Base-by-base conservation (phyloP, 2,797 vertebrate genomes). In the Sebastes kiyomatsui region DNA sequence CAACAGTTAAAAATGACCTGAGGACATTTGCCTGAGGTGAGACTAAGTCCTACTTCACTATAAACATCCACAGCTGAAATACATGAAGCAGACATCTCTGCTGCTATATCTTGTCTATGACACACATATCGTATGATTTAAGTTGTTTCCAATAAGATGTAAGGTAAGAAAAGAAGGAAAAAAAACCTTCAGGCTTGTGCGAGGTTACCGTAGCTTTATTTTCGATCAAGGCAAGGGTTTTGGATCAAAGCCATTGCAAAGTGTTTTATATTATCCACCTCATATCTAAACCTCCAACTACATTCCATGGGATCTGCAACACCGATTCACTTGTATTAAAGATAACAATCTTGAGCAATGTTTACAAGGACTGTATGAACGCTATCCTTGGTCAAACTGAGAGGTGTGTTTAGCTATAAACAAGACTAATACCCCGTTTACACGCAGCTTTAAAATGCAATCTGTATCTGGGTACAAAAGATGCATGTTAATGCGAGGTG, bases 1-100 rank as follows among this genome's bases (percentile, higher is more conserved):
- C 54, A 72, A n/a, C 14, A 35, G 46, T 69, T 70, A 72, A 72
- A 22, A 76, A 67, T 77, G 22, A 66, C 69, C n/a, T 12, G n/a
- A 69, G 32, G 59, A 74, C 32, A 60, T 69, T 77, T 33, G 52
- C 38, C 64, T 76, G 13, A 33, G 60, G 58, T 54, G 52, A 74
- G 54, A 60, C 14, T n/a, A 32, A 65, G 18, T 25, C 8, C 33
- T 25, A 46, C 10, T 54, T 67, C 3, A 32, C 22, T 25, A 49
- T 56, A 72, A 71, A 28, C 67, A 55, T 20, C 18, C 14, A 6
- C 46, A 18, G 32, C 27, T 20, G 18, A 64, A 62, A 27, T 20
- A 16, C 30, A 54, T 13, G n/a, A 32, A 69, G 11, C 23, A 58
- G 30, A 58, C 28, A 54, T 32, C 11, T 64, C 20, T 73, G 58